Evolutionary conservation across 2,797 vertebrate genomes (phyloP).

Genomic region (Schizopygopsis malacanthus): DNA sequence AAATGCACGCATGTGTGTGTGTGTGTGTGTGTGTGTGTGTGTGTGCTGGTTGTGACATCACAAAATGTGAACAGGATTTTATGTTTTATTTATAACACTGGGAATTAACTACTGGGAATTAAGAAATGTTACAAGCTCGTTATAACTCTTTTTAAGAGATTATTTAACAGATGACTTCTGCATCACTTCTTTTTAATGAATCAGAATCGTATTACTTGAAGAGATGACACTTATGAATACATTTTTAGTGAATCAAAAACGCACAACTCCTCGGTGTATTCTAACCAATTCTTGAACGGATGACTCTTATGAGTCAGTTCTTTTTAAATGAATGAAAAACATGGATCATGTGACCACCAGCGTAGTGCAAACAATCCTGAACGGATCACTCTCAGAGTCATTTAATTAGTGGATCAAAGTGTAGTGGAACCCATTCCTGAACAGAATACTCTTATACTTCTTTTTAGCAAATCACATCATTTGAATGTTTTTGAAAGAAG

Average conservation of each 20-base stretch:
- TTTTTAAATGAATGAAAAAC: background rate
- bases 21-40: background rate
- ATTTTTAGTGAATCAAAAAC: background rate
- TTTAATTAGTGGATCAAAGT: too few relatives aligned
- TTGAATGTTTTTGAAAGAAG: too few relatives aligned
- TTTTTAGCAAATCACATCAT: too few relatives aligned
- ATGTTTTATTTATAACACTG: background rate
- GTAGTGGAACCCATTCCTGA: too few relatives aligned
- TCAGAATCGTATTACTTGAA: background rate
- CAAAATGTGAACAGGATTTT: background rate
- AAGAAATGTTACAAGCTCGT: background rate
- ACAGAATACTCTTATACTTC: background rate
- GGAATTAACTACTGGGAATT: background rate
- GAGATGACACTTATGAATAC: too few relatives aligned
- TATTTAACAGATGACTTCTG: background rate
- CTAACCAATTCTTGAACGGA: background rate
- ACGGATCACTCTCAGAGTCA: background rate
- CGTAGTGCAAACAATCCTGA: background rate
- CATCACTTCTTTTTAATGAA: background rate
- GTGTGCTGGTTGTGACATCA: background rate
- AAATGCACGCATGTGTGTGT: conserved; percentile 26
- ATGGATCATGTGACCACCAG: too few relatives aligned
- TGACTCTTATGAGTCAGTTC: background rate
- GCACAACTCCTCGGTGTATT: too few relatives aligned
- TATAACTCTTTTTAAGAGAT: background rate